These are phyloP conservation scores for Leptoclinus maculatus DNA, from an alignment of 2,797 vertebrate genomes.

Conservation along the genomic window DNA sequence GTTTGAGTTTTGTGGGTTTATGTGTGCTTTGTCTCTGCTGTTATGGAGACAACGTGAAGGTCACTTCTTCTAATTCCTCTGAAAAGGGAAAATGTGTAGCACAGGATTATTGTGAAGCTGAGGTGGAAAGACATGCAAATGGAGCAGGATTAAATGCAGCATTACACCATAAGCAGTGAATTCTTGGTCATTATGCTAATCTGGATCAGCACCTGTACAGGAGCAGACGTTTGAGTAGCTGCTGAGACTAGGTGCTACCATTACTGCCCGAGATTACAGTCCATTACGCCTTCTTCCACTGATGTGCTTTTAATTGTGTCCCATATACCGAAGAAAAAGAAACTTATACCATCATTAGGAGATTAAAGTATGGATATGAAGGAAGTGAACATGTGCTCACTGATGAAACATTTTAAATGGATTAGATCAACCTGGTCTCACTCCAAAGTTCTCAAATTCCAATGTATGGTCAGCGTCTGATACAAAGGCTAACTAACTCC, in stretches of 20 bases:
- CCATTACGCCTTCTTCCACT: background rate
- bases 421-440: background rate
- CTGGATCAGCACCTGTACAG: background rate
- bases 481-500: too few species aligned
- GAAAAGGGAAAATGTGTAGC: background rate
- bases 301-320: background rate
- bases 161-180: background rate
- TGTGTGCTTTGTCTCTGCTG: background rate
- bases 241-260: background rate
- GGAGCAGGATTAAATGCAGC: slow-evolving; percentile 5
- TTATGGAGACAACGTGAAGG: background rate
- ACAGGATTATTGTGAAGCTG: slow-evolving; percentile 3
- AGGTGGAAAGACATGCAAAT: background rate
- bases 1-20: background rate
- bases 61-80: background rate
- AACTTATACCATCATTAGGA: background rate
- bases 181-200: slow-evolving; percentile 5
- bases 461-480: too few species aligned
- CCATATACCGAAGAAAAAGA: background rate
- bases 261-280: background rate
- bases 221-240: background rate
- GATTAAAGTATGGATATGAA: background rate
- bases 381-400: background rate
- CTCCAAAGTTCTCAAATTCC: too few species aligned
- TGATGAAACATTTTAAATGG: background rate